Conservation (phyloP, 2,113 vertebrate species). For the Empidonax alnorum region DNA sequence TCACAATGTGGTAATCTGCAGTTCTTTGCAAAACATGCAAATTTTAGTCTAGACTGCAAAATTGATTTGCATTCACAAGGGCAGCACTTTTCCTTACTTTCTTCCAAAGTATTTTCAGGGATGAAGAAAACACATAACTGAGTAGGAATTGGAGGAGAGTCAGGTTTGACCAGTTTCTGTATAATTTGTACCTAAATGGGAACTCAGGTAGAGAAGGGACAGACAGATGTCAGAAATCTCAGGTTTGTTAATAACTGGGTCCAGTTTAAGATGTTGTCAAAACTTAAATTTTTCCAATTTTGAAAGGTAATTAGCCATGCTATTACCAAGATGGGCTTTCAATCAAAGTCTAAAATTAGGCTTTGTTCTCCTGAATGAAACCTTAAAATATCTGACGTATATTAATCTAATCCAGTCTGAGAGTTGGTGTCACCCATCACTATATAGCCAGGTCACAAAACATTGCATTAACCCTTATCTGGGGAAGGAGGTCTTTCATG, state of each 20-base stretch:
- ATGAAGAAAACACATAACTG: neutral
- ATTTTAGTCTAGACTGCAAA: neutral
- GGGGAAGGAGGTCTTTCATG: neutral
- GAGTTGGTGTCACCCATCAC: neutral
- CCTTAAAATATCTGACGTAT: neutral
- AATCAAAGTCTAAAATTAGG: conserved; percentile 49
- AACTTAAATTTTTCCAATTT: neutral
- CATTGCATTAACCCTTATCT: neutral
- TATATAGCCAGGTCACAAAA: neutral
- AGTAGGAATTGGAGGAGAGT: neutral
- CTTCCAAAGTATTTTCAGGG: neutral
- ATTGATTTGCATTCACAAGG: neutral
- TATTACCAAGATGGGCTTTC: neutral
- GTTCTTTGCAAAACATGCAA: neutral
- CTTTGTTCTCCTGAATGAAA: conserved; percentile 3
- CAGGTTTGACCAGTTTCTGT: neutral
- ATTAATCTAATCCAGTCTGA: conserved; percentile 25
- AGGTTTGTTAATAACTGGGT: neutral
- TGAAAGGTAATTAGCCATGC: neutral
- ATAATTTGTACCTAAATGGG: rapidly evolving
- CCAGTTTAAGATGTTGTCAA: neutral
- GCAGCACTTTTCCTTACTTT: neutral
- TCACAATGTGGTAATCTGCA: rapidly evolving
- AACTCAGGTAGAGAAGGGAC: neutral
- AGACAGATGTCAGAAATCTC: neutral